These are phyloP conservation scores for Lepidochitona cinerea DNA, from an alignment of 2,888 invertebrate genomes.

Conservation along the genomic window DNA sequence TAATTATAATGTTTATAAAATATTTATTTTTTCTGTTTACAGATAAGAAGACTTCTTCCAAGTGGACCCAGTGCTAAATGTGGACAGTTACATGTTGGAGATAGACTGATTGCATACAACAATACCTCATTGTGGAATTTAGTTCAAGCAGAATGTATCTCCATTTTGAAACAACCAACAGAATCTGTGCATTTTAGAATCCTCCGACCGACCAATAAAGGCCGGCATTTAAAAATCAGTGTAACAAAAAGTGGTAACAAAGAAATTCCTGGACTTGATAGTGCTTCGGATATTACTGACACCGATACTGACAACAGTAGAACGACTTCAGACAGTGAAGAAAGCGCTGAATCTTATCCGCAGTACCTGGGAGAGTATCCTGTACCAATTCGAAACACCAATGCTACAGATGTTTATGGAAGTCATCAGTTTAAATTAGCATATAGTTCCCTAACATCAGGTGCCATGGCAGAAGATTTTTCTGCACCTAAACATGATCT, in stretches of 20 bases:
- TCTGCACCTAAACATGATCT: neutral
- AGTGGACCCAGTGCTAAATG: conserved; percentile 76
- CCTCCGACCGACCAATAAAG: conserved; percentile 61
- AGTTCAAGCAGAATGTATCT: conserved; percentile 89
- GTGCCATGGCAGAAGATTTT: neutral
- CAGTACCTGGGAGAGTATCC: neutral
- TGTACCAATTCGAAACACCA: neutral
- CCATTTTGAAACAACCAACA: conserved; percentile 87
- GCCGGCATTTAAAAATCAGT: conserved; percentile 1
- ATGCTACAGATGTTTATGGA: neutral
- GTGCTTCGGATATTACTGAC: conserved; percentile 16
- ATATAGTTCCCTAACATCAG: neutral
- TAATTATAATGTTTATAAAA: too few relatives aligned
- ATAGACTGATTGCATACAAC: conserved; percentile 92
- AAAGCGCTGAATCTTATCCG: neutral
- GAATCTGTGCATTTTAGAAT: conserved; percentile 85
- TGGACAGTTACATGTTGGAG: conserved; percentile 85
- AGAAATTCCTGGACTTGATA: neutral
- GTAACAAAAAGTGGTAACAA: neutral
- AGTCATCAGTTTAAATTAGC: neutral
- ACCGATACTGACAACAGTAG: conserved; percentile 30
- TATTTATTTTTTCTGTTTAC: conserved; percentile 34
- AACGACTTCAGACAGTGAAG: neutral
- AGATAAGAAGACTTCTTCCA: conserved; percentile 60
- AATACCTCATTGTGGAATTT: conserved; percentile 83